A percentile compares a stretch with the other conserved stretches of the same genome.
These are phyloP conservation scores for Megaceryle torquata DNA, from an alignment of 2,113 vertebrate species.

Conservation along the genomic window DNA sequence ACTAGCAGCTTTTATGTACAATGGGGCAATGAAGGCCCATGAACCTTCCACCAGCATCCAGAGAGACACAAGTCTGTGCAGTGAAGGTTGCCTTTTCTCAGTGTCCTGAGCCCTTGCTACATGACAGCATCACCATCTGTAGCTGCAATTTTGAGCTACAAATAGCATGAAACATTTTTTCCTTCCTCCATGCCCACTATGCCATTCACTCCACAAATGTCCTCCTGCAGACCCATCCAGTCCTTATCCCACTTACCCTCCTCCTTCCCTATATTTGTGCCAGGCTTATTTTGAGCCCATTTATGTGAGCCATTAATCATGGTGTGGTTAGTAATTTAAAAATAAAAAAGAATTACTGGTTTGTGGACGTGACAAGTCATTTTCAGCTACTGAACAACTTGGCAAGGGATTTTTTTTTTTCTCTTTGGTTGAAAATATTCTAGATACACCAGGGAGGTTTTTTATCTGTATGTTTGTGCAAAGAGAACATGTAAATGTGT, in stretches of 20 bases:
- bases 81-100: background rate
- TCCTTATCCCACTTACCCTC: slow-evolving; percentile 28
- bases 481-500: slow-evolving; percentile 25
- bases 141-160: slow-evolving; percentile 76
- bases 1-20: background rate
- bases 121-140: slow-evolving; percentile 36
- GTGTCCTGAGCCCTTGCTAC: background rate
- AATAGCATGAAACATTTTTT: slow-evolving; percentile 79
- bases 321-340: slow-evolving; percentile 59
- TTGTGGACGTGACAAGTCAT: slow-evolving; percentile 64
- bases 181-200: slow-evolving; percentile 72
- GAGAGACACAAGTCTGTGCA: background rate
- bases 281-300: slow-evolving; percentile 74
- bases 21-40: rapidly evolving
- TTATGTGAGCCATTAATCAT: slow-evolving; percentile 76
- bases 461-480: background rate
- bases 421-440: slow-evolving; percentile 69
- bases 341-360: slow-evolving; percentile 70
- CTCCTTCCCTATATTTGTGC: slow-evolving; percentile 38
- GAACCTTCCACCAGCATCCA: background rate
- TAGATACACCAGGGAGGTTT: slow-evolving; percentile 40
- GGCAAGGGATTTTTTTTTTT: slow-evolving; percentile 69
- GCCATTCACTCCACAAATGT: slow-evolving; percentile 72
- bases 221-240: slow-evolving; percentile 55
- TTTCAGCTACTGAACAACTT: slow-evolving; percentile 76